These are phyloP conservation scores for Rhamnusium bicolor DNA, from an alignment of 2,888 invertebrate genomes.

Conservation along the genomic window DNA sequence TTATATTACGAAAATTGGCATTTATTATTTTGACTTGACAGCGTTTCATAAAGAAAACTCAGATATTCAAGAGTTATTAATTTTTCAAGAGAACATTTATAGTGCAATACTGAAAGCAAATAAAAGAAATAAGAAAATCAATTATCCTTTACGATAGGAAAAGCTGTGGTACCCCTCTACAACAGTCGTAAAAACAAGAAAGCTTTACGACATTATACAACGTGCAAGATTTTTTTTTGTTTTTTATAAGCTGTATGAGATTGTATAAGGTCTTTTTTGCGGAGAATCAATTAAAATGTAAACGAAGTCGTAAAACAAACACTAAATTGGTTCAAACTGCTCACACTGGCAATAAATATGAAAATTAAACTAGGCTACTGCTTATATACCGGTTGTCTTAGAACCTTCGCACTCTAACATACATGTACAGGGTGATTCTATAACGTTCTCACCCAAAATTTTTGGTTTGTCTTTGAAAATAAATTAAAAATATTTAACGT, in stretches of 20 bases:
- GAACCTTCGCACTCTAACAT: too few species aligned
- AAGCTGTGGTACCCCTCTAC: not conserved
- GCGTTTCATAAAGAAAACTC: not conserved
- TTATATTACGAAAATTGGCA: not conserved
- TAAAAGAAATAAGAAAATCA: slow-evolving; percentile 21
- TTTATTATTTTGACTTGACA: not conserved
- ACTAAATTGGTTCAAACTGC: slow-evolving; percentile 2
- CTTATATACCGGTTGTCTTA: too few species aligned
- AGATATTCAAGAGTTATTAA: not conserved
- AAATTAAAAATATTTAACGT: too few species aligned
- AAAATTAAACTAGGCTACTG: not conserved
- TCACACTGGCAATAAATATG: not conserved
- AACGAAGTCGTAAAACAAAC: slow-evolving; percentile 21
- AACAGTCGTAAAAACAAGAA: slow-evolving; percentile 8
- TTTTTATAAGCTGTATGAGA: not conserved
- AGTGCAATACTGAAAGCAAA: not conserved
- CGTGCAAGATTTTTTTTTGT: slow-evolving; percentile 15
- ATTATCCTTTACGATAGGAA: slow-evolving; percentile 22
- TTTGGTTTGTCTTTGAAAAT: too few species aligned
- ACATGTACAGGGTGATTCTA: too few species aligned
- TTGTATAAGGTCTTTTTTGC: not conserved
- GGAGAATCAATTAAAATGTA: slow-evolving; percentile 24
- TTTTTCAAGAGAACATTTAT: slow-evolving; percentile 1
- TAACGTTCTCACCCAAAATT: too few species aligned
- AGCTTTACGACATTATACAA: slow-evolving; percentile 7